Base-by-base conservation (phyloP, 64 coral and sea anemone species). In the Actinia equina region DNA sequence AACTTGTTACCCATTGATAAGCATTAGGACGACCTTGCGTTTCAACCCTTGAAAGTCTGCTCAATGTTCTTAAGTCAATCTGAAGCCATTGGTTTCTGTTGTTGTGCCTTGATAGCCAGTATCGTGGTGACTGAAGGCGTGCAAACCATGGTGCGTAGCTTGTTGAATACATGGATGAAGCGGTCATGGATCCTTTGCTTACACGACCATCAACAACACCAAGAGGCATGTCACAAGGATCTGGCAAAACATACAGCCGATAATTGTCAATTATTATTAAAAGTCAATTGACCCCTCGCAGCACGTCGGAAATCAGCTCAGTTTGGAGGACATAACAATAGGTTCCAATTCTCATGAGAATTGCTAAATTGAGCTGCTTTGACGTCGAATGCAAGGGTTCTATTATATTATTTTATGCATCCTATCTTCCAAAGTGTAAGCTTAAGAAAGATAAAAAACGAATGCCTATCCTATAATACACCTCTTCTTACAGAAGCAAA, bases 1-100 rank as follows among this genome's bases (percentile, higher is more conserved):
- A 94, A 20, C 65, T 90, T 17, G 82, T 94, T 5, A 89, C 84
- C 92, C 92, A 94, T 69, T 89, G 83, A 41, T 82, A 69, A 82
- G 83, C 84, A 85, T 86, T 87, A 44, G 69, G 57, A 9, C 84
- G 51, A 17, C 92, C 92, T 27, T 89, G 92, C 0, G 92, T 94
- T 55, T 71, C 59, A 18, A 94, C 84, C 57, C 84, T 44, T 12
- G 78, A 85, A 9, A 89, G 44, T 52, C 77, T 89, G 27, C 82
- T 86, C 10, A 87, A 18, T 7, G 84, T 89, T 15, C 84, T 58
- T 37, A 94, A 43, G 77, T 94, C 92, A 62, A 89, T 53, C 10
- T 86, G 88, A 3, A 94, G 77, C 88, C 88, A 94, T 26, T 89
- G 92, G 19, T 82, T 89, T 0, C 19, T 44, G 49, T 89, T 86